phyloP scores from a whole-genome alignment of 1,140 invertebrate species.

The Formica selysi region DNA sequence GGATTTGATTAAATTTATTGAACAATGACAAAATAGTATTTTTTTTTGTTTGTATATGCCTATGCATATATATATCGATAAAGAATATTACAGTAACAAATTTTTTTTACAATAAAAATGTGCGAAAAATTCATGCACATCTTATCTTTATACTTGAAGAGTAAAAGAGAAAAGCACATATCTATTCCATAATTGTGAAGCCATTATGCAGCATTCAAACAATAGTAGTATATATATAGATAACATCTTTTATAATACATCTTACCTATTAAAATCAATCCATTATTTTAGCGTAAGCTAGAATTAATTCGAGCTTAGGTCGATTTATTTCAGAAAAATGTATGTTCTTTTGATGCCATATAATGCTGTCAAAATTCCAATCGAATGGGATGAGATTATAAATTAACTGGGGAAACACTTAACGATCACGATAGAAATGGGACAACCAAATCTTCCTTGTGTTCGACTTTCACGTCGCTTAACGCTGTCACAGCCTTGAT shows the following conservation, averaged over 20 bases:
- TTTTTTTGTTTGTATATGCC: background rate
- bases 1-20: constrained; percentile 47
- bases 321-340: constrained; percentile 39
- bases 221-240: constrained; percentile 38
- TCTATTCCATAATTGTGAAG: constrained; percentile 55
- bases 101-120: constrained; percentile 64
- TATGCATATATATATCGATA: constrained; percentile 18
- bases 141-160: constrained; percentile 23
- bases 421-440: constrained; percentile 88
- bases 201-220: constrained; percentile 28
- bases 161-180: constrained; percentile 28
- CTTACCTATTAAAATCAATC: constrained; percentile 43
- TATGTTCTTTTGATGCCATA: constrained; percentile 18
- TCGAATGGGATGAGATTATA: constrained; percentile 52
- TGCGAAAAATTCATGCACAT: background rate
- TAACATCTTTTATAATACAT: constrained; percentile 65
- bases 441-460: constrained; percentile 93
- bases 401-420: constrained; percentile 50
- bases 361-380: constrained; percentile 37
- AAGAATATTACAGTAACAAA: constrained; percentile 61
- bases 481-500: constrained; percentile 90
- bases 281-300: constrained; percentile 32
- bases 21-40: constrained; percentile 65
- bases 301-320: constrained; percentile 42
- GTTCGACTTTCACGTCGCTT: constrained; percentile 91